Base-by-base conservation (phyloP, 1,140 invertebrate genomes). In the Leptinotarsa defecta region DNA sequence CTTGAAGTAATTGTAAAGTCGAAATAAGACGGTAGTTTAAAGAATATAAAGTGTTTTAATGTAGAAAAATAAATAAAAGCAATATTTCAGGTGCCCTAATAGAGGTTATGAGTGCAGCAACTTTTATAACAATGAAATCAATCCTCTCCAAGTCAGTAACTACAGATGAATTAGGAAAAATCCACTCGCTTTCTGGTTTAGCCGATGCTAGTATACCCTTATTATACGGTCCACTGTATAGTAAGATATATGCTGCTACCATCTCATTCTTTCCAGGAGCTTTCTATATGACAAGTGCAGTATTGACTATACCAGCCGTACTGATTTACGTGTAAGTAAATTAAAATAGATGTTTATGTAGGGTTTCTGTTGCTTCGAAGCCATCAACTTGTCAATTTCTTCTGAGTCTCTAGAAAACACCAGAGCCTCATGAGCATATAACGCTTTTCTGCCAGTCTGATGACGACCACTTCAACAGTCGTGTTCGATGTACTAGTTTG, bases 191-290 rank as follows among this genome's bases (percentile, higher is more conserved):
- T 52, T 93, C 94, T 76, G 93, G 93, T 0, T 88, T 94, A 17
- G 92, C 91, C n/a, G 93, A 94, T 84, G 92, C 93, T 1, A 86
- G 94, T 74, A 93, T 93, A 89, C 93, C 93, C 3, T 85, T 95
- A 48, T 88, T 94, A 15, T 94, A 93, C 85, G 92, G 91, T 0
- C 93, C 93, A 0, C 92, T 94, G 90, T 94, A 94, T 81, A 93
- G 91, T 48, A 88, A 89, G 0, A 83, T 94, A 8, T 95, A 94
- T 81, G 89, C 89, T 13, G 87, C 90, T 1, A 94, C 93, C 0
- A 88, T 94, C 76, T 86, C 91, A 57, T 89, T 88, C 1, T 89
- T 94, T 78, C 93, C 94, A 11, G 93, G 93, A 34, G 91, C 92
- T 20, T 94, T 94, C 85, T 94, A 92, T 84, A 85, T 94, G n/a